These are phyloP conservation scores for Galagoides demidoff DNA, from an alignment of 2,797 vertebrate genomes.

Conservation along the genomic window DNA sequence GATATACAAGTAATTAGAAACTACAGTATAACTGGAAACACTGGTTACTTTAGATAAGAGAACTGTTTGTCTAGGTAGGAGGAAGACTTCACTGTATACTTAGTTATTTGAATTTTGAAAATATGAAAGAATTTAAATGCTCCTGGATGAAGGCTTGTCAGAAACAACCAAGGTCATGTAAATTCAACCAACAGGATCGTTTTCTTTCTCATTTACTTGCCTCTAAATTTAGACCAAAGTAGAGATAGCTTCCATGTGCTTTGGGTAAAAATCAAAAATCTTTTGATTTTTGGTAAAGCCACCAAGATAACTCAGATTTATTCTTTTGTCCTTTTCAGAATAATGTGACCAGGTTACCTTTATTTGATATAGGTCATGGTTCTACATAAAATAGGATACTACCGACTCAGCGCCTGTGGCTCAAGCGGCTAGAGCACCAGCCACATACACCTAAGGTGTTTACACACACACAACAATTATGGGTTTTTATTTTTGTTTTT, in stretches of 20 bases:
- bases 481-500: no score
- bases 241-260: slow-evolving; percentile 4
- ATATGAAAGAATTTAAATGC: slow-evolving; percentile 44
- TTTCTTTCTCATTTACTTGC: slow-evolving; percentile 50
- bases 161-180: neutral
- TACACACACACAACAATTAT: neutral
- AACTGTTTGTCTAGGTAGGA: neutral
- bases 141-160: neutral
- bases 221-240: slow-evolving; percentile 39
- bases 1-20: slow-evolving; percentile 33
- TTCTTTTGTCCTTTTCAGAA: slow-evolving; percentile 61
- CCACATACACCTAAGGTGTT: no score
- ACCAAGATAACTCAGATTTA: slow-evolving; percentile 5
- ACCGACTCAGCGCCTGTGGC: no score
- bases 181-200: neutral
- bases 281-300: slow-evolving; percentile 59
- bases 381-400: slow-evolving; percentile 24
- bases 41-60: slow-evolving; percentile 12
- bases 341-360: neutral
- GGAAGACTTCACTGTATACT: neutral
- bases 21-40: slow-evolving; percentile 8
- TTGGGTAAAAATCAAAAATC: slow-evolving; percentile 46
- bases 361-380: neutral
- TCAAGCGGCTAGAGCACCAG: no score
- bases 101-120: slow-evolving; percentile 45